phyloP scores from a whole-genome alignment of 2,888 invertebrate genomes.

The Leucophenga montana region DNA sequence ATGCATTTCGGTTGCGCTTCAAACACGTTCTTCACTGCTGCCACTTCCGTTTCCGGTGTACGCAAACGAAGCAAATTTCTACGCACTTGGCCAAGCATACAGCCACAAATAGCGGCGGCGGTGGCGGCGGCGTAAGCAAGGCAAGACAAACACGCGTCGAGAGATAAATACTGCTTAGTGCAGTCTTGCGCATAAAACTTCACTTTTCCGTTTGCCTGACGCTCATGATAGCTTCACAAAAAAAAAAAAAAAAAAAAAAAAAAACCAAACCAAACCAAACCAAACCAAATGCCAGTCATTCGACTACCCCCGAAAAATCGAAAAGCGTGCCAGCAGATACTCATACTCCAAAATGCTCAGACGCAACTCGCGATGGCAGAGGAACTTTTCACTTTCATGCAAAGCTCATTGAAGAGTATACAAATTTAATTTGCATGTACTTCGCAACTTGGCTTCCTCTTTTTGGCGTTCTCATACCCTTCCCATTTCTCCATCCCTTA shows the following conservation, averaged over 20 bases:
- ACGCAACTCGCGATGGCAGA: too few relatives aligned
- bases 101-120: neutral
- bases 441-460: constrained; percentile 18
- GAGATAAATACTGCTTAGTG: constrained; percentile 66
- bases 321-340: neutral
- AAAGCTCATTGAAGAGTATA: constrained; percentile 62
- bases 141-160: constrained; percentile 27
- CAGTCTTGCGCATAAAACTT: constrained; percentile 54
- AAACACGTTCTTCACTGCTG: neutral
- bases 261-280: neutral
- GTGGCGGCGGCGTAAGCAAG: neutral
- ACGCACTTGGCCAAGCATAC: neutral
- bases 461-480: neutral
- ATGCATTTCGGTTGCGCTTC: neutral
- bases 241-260: too few relatives aligned
- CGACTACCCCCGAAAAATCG: neutral
- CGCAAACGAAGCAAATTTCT: neutral
- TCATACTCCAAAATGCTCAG: neutral
- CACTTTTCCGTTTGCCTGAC: constrained; percentile 19
- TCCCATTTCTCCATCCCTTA: neutral
- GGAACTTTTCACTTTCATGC: constrained; percentile 23
- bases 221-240: too few relatives aligned
- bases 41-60: constrained; percentile 8
- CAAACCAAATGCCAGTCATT: neutral
- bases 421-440: constrained; percentile 66